Base-by-base conservation (phyloP, 1,140 invertebrate genomes). In the Leptoteleia sp. region DNA sequence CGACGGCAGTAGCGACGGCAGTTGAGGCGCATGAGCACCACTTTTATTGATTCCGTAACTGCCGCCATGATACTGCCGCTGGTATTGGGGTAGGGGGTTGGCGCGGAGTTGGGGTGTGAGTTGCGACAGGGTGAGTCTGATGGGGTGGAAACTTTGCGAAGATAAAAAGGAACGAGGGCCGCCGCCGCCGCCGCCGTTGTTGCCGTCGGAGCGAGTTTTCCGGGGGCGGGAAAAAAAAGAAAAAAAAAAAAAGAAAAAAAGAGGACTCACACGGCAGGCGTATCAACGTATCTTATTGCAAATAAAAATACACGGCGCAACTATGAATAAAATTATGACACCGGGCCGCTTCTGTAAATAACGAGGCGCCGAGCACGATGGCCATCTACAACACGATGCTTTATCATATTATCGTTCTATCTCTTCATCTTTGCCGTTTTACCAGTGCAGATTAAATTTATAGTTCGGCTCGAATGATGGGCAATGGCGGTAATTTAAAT, bases 31-130 rank as follows among this genome's bases (percentile, higher is more conserved):
- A 89, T 89, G 88, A 89, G 88, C 88, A 89, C 88, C 86, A 89
- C 87, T 89, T 89, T 89, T 89, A 89, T 89, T 89, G 88, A 89
- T 89, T 89, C 88, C 86, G 88, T 89, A 89, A 89, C 87, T 89
- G 87, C 88, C 87, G 88, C 88, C 88, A 89, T 89, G 87, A 89
- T 83, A 82, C 84, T 88, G 83, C 84, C 81, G 83, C 76, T 70
- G 78, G 79, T 64, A 73, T 77, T 64, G 75, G 67, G 76, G 76
- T 43, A 79, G 78, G 83, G 76, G 78, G 65, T 52, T 50, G 37
- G 29, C 61, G 29, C 61, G 57, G 67, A 62, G 48, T 77, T 45
- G 43, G 42, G 61, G 71, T 75, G 27, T 75, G 59, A 65, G 71
- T 61, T 61, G 71, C 67, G 77, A 76, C 72, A 33, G 76, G 61